These are phyloP conservation scores for Ageneiosus marmoratus DNA, from an alignment of 2,113 vertebrate species.

Conservation along the genomic window DNA sequence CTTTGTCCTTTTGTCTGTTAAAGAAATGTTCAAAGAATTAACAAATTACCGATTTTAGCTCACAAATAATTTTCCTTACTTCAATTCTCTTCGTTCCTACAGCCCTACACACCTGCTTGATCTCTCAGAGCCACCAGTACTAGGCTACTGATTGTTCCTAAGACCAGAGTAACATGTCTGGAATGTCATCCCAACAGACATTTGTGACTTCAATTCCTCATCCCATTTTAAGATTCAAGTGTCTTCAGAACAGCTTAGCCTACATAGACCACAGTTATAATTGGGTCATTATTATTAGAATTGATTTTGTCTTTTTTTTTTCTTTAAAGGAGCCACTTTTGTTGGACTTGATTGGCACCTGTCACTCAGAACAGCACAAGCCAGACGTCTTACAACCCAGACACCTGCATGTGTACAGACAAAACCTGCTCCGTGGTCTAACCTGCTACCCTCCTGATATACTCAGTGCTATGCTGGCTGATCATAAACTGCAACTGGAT, in stretches of 20 bases:
- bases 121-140: neutral
- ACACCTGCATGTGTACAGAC: slow-evolving; percentile 76
- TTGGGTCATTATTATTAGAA: neutral
- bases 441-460: slow-evolving; percentile 77
- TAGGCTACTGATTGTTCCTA: neutral
- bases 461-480: slow-evolving; percentile 68
- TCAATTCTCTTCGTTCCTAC: no score
- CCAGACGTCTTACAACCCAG: slow-evolving; percentile 77
- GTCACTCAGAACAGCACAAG: slow-evolving; percentile 79
- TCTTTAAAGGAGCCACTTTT: slow-evolving; percentile 80
- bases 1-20: no score
- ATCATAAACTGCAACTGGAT: slow-evolving; percentile 68
- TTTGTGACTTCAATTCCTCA: neutral
- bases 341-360: slow-evolving; percentile 89
- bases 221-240: neutral
- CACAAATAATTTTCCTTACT: no score
- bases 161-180: neutral
- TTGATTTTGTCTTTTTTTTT: neutral
- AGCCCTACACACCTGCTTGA: neutral
- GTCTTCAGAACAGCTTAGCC: neutral
- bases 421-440: slow-evolving; percentile 73
- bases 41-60: no score
- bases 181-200: neutral
- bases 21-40: no score
- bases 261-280: neutral